Evolutionary conservation across 2,888 invertebrate species (phyloP), one percentile per base, ranked within the genome.

Genomic region (Hypena proboscidalis): DNA sequence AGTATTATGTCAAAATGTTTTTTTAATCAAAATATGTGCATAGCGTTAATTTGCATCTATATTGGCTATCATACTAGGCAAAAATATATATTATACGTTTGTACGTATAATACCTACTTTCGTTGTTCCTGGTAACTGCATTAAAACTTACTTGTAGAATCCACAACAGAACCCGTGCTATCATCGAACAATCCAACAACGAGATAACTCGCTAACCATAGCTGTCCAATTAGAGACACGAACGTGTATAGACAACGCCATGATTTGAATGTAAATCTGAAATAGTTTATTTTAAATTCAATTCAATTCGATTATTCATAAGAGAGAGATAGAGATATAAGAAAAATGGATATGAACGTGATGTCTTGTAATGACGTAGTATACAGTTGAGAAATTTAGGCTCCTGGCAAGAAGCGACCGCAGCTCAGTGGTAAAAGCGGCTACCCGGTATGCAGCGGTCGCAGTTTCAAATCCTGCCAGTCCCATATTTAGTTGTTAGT

Each of bases 221-320:
- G 37, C 44, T 82, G 79, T 5, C 69, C 67, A 0, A 67, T 1
- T 13, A 80, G 66, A 1, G 77, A 66, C 1, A 80, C 0, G 0
- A 72, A 41, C 0, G 76, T 66, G 37, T 80, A 83, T 0, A 69
- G 1, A 35, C 69, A 77, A 29, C 79, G 70, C 51, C 68, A 74
- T 0, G 85, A 85, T 4, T 57, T 52, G 3, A 63, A 65, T 7
- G 63, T 73, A 30, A 85, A 85, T 29, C 85, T 83, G 70, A 2
- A 62, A 70, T 1, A 14, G 9, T 4, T 17, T 17, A 9, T 13
- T 25, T 26, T 29, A 4, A 20, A 11, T 33, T 2, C 10, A 32
- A 19, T 33, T 20, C 22, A 27, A 26, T n/a, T n/a, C n/a, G 8
- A 4, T 7, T 1, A 32, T 13, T 8, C 17, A 7, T 7, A 5